Conservation (phyloP, 1,140 invertebrate species). For the Holotrichia oblita region DNA sequence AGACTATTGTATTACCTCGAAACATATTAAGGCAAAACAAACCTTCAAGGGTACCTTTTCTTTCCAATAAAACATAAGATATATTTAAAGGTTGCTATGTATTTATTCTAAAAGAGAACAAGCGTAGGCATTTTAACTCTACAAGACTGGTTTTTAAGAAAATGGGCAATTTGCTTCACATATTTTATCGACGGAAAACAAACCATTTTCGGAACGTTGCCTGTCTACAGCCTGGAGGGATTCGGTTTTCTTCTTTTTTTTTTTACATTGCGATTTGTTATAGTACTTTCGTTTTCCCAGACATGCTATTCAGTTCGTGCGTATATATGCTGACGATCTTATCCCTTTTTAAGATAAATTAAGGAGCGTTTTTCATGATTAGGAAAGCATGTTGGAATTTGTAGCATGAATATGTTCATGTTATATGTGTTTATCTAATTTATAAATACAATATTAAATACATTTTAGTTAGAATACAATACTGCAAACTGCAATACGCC, state of each 20-base stretch:
- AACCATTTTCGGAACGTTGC: constrained; percentile 18
- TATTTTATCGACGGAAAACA: constrained; percentile 37
- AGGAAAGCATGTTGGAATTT: no score
- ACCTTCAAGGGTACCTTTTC: neutral
- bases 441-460: no score
- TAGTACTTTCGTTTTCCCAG: neutral
- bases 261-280: constrained; percentile 5
- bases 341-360: neutral
- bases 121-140: neutral
- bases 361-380: no score
- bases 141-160: constrained; percentile 37
- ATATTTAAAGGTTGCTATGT: constrained; percentile 1
- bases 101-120: constrained; percentile 20
- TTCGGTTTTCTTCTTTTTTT: neutral
- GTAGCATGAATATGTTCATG: no score
- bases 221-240: constrained; percentile 31
- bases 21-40: constrained; percentile 4
- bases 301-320: neutral
- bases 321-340: neutral
- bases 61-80: constrained; percentile 29
- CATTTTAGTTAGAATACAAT: no score
- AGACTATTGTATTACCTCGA: neutral
- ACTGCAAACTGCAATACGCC: no score
- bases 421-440: no score
- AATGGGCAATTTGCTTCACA: constrained; percentile 42